Evolutionary conservation across 1,140 invertebrate species (phyloP).

Genomic region (Radopholus similis): DNA sequence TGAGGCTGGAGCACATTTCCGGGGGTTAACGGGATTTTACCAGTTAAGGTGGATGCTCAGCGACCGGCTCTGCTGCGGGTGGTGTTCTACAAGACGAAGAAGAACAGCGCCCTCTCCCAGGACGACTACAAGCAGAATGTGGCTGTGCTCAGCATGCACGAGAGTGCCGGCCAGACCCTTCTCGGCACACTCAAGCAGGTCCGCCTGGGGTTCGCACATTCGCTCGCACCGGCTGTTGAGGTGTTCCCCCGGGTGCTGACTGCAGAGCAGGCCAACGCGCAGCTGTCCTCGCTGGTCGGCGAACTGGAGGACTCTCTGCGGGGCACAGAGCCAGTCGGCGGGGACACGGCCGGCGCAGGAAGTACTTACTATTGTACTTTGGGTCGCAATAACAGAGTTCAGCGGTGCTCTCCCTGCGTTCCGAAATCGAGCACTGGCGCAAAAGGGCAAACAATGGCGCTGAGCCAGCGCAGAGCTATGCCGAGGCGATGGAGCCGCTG

Average conservation of each 20-base stretch:
- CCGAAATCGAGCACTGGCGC: conserved; percentile 46
- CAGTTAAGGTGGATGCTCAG: background rate
- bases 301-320: conserved; percentile 43
- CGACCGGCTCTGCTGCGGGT: conserved; percentile 41
- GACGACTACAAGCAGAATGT: conserved; percentile 55
- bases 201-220: background rate
- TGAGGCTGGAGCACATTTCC: conserved; percentile 20
- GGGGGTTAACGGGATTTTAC: background rate
- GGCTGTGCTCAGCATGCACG: conserved; percentile 51
- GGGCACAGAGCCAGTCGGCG: background rate
- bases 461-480: conserved; percentile 23
- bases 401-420: conserved; percentile 43
- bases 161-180: conserved; percentile 48
- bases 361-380: background rate
- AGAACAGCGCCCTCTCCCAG: conserved; percentile 29
- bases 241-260: background rate
- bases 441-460: conserved; percentile 5
- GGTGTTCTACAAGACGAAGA: conserved; percentile 53
- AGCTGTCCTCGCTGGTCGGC: conserved; percentile 28
- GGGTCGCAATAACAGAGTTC: conserved; percentile 3
- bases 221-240: background rate
- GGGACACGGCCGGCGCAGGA: background rate
- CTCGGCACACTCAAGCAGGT: conserved; percentile 51
- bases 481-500: conserved; percentile 37
- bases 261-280: background rate